Percentiles rank a stretch among this genome's conserved stretches.
phyloP scores from a whole-genome alignment of 2,113 vertebrate genomes.

The Mesocricetus auratus region DNA sequence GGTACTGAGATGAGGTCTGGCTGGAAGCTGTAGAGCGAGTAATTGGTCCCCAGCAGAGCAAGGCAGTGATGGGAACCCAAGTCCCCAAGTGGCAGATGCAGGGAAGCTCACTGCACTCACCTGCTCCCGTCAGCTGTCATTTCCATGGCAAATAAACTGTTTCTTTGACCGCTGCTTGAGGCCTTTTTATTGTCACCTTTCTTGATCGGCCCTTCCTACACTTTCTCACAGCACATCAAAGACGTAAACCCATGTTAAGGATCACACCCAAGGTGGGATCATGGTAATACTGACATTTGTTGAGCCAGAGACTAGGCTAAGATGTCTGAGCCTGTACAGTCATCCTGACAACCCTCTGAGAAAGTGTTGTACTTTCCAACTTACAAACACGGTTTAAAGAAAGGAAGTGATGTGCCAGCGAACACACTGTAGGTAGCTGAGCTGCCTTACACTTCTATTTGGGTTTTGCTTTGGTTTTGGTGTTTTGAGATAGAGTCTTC shows the following conservation, averaged over 20 bases:
- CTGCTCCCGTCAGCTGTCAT: not conserved
- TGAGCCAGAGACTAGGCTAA: not conserved
- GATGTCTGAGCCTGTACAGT: not conserved
- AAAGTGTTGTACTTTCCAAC: not conserved
- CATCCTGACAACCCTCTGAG: not conserved
- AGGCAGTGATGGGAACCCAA: not conserved
- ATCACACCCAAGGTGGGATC: not conserved
- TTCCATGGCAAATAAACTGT: conserved; percentile 43
- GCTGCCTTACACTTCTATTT: not conserved
- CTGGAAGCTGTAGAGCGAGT: not conserved
- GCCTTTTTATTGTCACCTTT: not conserved
- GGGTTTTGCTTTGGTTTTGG: not conserved
- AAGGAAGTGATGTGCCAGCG: not conserved
- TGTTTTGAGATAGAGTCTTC: not conserved
- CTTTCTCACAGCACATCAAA: not conserved
- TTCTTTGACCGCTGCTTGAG: conserved; percentile 12
- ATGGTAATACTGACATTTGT: not conserved
- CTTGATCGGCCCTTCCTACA: not conserved
- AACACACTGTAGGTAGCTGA: not conserved
- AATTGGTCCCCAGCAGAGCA: not conserved
- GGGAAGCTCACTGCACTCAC: not conserved
- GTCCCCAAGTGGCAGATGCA: not conserved
- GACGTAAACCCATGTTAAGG: not conserved
- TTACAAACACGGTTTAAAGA: not conserved
- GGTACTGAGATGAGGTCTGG: not conserved